These are phyloP conservation scores for Drepana falcataria DNA, from an alignment of 2,888 invertebrate genomes.

Conservation along the genomic window DNA sequence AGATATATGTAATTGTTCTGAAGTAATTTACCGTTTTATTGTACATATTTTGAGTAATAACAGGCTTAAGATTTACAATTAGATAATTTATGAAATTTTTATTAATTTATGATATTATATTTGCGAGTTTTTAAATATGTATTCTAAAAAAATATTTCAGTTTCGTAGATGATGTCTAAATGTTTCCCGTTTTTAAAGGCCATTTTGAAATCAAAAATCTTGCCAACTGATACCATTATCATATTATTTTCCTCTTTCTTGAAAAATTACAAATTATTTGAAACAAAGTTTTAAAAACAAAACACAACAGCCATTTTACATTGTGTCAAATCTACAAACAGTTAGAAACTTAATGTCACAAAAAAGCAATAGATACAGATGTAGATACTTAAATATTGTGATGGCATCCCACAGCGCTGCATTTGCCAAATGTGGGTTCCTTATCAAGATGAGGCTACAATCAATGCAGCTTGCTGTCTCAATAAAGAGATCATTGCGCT, in stretches of 20 bases:
- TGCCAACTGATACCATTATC: too few relatives aligned
- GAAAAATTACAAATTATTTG: slow-evolving; percentile 17
- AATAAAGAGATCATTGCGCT: slow-evolving; percentile 51
- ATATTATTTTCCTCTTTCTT: too few relatives aligned
- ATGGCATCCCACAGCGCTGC: slow-evolving; percentile 70
- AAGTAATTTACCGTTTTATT: too few relatives aligned
- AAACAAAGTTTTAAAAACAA: background rate
- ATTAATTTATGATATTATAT: too few relatives aligned
- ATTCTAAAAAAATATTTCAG: too few relatives aligned
- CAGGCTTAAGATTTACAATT: too few relatives aligned
- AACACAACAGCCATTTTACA: background rate
- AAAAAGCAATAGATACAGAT: slow-evolving; percentile 54
- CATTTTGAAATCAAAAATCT: too few relatives aligned
- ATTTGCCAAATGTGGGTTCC: slow-evolving; percentile 76
- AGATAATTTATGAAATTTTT: too few relatives aligned
- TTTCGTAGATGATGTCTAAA: too few relatives aligned
- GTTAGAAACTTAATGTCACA: slow-evolving; percentile 22
- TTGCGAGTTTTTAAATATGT: too few relatives aligned
- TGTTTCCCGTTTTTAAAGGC: too few relatives aligned
- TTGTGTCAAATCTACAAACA: slow-evolving; percentile 6
- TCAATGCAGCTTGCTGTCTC: slow-evolving; percentile 55
- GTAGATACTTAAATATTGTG: slow-evolving; percentile 75
- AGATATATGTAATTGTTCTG: slow-evolving; percentile 3
- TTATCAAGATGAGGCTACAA: slow-evolving; percentile 63
- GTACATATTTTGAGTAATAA: too few relatives aligned